Base-by-base conservation (phyloP, 2,888 invertebrate genomes). In the Lithophane ornitopus region DNA sequence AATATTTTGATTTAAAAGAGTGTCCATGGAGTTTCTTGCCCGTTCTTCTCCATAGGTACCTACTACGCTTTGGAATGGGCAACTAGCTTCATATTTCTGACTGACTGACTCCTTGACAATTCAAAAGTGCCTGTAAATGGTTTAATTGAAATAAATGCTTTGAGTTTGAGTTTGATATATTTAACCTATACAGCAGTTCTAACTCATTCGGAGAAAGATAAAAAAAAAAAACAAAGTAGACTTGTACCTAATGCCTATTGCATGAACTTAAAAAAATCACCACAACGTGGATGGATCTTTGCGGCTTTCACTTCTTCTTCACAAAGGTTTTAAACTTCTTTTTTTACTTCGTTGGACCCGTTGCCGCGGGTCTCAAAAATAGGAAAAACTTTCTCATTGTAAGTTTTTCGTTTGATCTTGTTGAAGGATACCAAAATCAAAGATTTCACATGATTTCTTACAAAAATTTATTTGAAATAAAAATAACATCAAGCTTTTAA, bases 401-500 rank as follows among this genome's bases (percentile, higher is more conserved):
- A 9, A 19, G 8, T 28, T 28, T 66, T 34, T n/a, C 3, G 16
- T 71, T 52, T 16, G 2, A 16, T 11, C 16, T 1, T n/a, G 22
- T 22, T n/a, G 9, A 16, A 44, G 19, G 34, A 46, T 8, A n/a
- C 16, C 3, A 78, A 79, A 74, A 85, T 61, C 70, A 85, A 89
- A 78, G 34, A 80, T 85, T 81, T 70, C 74, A 83, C 19, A 49
- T 49, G 52, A 82, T 80, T 94, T 92, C 89, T 94, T 95, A 95
- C 91, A 95, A 96, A 96, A 94, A 94, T 83, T 95, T 96, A 96
- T 95, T 90, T 89, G 94, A 95, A 96, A 95, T 95, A 94, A 96
- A 95, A 95, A 93, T 95, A 96, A 95, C 96, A 96, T 95, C 93
- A 96, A 96, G 96, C 95, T 92, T 94, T 94, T 92, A 94, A 95